Evolutionary conservation across 2,113 vertebrate genomes (phyloP).

Genomic region (Hyperoodon ampullatus): DNA sequence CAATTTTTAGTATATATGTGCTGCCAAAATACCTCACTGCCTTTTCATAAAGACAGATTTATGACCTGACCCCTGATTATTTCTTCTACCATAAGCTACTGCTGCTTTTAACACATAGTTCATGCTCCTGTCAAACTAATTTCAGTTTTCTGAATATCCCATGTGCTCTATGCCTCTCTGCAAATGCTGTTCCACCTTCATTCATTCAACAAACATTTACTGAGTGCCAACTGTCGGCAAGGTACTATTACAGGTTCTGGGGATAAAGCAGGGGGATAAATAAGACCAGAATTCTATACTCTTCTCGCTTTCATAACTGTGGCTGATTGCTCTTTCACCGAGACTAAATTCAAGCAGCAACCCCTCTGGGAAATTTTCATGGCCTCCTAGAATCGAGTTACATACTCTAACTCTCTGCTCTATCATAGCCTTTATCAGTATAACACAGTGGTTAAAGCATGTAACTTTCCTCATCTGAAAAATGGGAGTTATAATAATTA

Average conservation of each 20-base stretch:
- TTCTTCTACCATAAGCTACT: neutral
- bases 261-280: neutral
- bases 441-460: neutral
- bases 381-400: neutral
- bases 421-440: neutral
- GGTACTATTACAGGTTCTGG: neutral
- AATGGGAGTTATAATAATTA: neutral
- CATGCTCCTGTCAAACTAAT: neutral
- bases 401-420: neutral
- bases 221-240: neutral
- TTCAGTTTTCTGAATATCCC: neutral
- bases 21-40: neutral
- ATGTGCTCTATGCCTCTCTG: neutral
- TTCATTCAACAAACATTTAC: neutral
- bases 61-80: neutral
- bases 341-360: neutral
- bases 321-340: neutral
- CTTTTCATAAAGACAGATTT: conserved; percentile 13
- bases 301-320: neutral
- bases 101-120: neutral
- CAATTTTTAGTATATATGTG: neutral
- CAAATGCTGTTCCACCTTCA: neutral
- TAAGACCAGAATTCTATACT: neutral
- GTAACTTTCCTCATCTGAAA: neutral
- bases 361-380: neutral